Base-by-base conservation (phyloP, 1,140 invertebrate species). In the Trichonephila inaurata region DNA sequence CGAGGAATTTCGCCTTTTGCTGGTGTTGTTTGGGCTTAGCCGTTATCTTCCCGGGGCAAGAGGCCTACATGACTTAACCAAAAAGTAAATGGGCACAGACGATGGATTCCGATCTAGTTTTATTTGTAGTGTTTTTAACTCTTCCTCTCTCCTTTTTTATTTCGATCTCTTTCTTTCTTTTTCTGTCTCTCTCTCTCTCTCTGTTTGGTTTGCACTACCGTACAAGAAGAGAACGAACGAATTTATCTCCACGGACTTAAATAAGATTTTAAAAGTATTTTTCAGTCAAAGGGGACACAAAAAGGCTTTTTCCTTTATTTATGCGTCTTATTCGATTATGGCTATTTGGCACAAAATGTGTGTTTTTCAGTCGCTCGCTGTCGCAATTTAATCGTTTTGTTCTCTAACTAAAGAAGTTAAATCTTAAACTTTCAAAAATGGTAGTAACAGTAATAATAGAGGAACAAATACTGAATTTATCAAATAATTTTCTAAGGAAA, bases 261-360 rank as follows among this genome's bases (percentile, higher is more conserved):
- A 66, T 72, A 72, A 33, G 69, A 72, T 72, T 72, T 72, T 72
- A 72, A 51, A 72, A 72, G 69, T 72, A 72, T 72, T 72, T 72
- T 33, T 64, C 62, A 28, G 69, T 28, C 69, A 19, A 24, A 66
- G n/a, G n/a, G 64, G 64, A 66, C 64, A 72, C 14, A 72, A 72
- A 28, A 72, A 33, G 28, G 8, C 18, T 64, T 64, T 72, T 72
- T 72, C 69, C 28, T 33, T 72, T 72, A 72, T 72, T 72, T 24
- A 72, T 28, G 69, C 12, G 28, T 72, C 28, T 28, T 24, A 72
- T 72, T 72, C 69, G 69, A 72, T 72, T 72, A 72, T 16, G 69
- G 69, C 14, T 72, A 72, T 72, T 33, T 72, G 69, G 69, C 69
- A 24, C 14, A 33, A 72, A 72, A 72, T 33, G 69, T 18, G n/a